Conservation (phyloP, 2,113 vertebrate species). For the Pica pica region DNA sequence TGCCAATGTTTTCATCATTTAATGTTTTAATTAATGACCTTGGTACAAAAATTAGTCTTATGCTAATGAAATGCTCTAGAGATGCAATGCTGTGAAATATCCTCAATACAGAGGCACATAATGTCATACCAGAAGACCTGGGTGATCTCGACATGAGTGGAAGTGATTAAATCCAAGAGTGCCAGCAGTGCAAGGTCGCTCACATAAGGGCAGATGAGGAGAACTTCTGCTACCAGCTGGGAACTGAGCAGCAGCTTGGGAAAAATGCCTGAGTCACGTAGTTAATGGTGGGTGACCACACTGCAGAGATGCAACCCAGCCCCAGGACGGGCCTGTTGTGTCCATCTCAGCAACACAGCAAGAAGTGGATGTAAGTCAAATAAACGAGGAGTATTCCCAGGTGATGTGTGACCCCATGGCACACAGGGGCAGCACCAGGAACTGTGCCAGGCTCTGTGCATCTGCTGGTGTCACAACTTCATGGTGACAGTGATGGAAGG, state of each 20-base stretch:
- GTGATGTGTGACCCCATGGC: not conserved
- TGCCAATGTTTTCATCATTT: not conserved
- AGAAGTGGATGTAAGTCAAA: not conserved
- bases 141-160: not conserved
- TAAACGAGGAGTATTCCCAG: not conserved
- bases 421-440: accelerated
- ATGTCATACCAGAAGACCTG: constrained; percentile 1
- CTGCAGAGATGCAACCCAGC: not conserved
- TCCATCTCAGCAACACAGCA: not conserved
- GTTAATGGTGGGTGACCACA: constrained; percentile 24
- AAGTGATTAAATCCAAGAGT: constrained; percentile 4
- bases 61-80: constrained; percentile 15
- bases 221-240: not conserved
- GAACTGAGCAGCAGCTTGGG: not conserved
- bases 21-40: constrained; percentile 27
- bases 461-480: not conserved
- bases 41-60: constrained; percentile 8
- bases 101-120: not conserved
- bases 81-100: not conserved
- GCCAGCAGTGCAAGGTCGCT: not conserved
- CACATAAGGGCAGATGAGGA: not conserved
- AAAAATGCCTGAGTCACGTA: not conserved
- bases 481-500: not conserved
- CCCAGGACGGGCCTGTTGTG: not conserved
- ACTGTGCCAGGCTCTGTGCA: not conserved